Evolutionary conservation across 2,113 vertebrate genomes (phyloP).

Genomic region (Crypturellus undulatus): DNA sequence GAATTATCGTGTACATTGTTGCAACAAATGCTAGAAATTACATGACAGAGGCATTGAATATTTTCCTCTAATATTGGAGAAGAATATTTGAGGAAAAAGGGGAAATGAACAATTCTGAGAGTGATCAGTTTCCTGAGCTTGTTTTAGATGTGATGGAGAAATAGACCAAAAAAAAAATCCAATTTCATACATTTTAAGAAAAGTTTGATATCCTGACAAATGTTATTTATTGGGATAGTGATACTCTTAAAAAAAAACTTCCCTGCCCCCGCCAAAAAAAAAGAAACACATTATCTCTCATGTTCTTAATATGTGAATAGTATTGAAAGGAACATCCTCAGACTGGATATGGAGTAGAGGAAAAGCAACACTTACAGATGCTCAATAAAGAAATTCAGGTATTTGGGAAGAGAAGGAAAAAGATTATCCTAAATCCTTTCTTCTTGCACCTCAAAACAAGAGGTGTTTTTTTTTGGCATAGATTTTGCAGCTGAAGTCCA

Average conservation of each 20-base stretch:
- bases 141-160: background rate
- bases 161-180: background rate
- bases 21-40: background rate
- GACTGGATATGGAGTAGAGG: background rate
- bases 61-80: background rate
- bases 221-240: background rate
- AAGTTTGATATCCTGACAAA: rapidly evolving
- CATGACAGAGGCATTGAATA: background rate
- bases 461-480: background rate
- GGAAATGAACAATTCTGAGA: background rate
- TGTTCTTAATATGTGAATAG: background rate
- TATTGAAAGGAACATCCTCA: background rate
- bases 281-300: background rate
- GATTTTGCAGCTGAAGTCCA: rapidly evolving
- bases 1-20: background rate
- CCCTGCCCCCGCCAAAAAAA: no score
- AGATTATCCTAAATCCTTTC: background rate
- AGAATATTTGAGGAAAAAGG: background rate
- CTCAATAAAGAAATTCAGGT: background rate
- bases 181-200: background rate
- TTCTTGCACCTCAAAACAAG: background rate
- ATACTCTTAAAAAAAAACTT: background rate
- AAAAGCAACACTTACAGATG: background rate
- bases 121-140: background rate
- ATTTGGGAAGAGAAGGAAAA: background rate